Evolutionary conservation across 2,113 vertebrate species (phyloP), one percentile per base, ranked within the genome.

Genomic region (Chloropsis hardwickii): DNA sequence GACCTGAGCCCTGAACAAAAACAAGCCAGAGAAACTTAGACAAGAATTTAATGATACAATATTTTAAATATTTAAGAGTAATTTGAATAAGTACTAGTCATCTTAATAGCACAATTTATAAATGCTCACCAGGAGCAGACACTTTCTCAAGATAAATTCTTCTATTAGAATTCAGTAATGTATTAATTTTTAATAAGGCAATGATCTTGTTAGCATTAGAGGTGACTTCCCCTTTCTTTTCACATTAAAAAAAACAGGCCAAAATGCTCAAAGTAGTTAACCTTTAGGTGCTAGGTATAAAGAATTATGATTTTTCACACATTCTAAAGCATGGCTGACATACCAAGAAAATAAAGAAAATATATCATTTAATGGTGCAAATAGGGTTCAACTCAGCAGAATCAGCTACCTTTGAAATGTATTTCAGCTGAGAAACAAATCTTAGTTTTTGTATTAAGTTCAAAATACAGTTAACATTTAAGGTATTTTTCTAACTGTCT

Each of bases 21-120:
- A 25, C 53, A 90, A 86, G 22, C 27, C 4, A 80, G 65, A 92
- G 25, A 76, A 87, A 82, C 35, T 13, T 44, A 18, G 22, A 35
- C 14, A 94, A 64, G 12, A 82, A 66, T 67, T 88, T 72, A 93
- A 66, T 80, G 37, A 47, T 14, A 91, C 31, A 80, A 35, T 37
- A 37, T 65, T 92, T 95, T 56, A 96, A 96, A 94, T 91, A 93
- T 86, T 94, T 91, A 81, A 90, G 53, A 88, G 39, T 51, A 37
- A 93, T 86, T 86, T 86, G 27, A 96, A 45, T 84, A 86, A 73
- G 31, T 54, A 45, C 51, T 69, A 89, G 87, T 95, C 50, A 93
- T 90, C 50, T 95, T 96, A 95, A 95, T 44, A 88, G 72, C 40
- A 86, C 16, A n/a, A 94, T 90, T 74, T 92, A 94, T 90, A 93